These are phyloP conservation scores for Zygaena filipendulae DNA, from an alignment of 2,888 invertebrate genomes.

Conservation along the genomic window DNA sequence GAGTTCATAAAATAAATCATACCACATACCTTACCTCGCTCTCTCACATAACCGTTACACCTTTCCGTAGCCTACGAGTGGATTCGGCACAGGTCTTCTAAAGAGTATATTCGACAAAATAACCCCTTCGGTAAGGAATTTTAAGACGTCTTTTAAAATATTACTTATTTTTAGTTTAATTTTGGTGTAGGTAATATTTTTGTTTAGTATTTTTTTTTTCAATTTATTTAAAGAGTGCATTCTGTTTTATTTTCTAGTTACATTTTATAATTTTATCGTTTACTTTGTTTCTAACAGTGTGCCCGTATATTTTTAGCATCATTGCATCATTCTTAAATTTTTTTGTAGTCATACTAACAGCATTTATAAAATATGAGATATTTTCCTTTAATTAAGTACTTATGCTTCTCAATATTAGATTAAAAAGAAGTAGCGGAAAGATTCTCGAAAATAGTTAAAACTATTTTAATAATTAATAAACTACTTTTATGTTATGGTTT, in stretches of 20 bases:
- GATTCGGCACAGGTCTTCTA: slow-evolving; percentile 70
- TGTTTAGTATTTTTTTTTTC: slow-evolving; percentile 41
- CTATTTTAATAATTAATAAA: no score
- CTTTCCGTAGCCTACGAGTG: slow-evolving; percentile 68
- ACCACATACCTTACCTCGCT: slow-evolving; percentile 57
- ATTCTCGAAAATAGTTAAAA: no score
- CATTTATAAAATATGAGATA: no score
- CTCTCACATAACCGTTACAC: slow-evolving; percentile 68
- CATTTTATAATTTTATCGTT: slow-evolving; percentile 30
- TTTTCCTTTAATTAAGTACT: no score
- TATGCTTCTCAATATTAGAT: no score
- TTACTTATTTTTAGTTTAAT: slow-evolving; percentile 39
- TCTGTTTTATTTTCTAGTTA: slow-evolving; percentile 48
- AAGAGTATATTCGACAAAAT: slow-evolving; percentile 72
- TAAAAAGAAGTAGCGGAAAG: no score
- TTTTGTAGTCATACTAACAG: no score
- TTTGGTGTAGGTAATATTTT: slow-evolving; percentile 38
- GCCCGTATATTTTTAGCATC: slow-evolving; percentile 54
- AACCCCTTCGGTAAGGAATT: slow-evolving; percentile 71
- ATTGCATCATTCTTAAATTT: slow-evolving; percentile 24
- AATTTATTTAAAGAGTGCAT: slow-evolving; percentile 44
- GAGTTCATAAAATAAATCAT: slow-evolving; percentile 49
- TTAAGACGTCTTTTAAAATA: slow-evolving; percentile 63
- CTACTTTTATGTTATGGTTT: no score
- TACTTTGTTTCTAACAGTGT: slow-evolving; percentile 50